These are phyloP conservation scores for Eonycteris spelaea DNA, from an alignment of 2,113 vertebrate genomes.

Conservation along the genomic window DNA sequence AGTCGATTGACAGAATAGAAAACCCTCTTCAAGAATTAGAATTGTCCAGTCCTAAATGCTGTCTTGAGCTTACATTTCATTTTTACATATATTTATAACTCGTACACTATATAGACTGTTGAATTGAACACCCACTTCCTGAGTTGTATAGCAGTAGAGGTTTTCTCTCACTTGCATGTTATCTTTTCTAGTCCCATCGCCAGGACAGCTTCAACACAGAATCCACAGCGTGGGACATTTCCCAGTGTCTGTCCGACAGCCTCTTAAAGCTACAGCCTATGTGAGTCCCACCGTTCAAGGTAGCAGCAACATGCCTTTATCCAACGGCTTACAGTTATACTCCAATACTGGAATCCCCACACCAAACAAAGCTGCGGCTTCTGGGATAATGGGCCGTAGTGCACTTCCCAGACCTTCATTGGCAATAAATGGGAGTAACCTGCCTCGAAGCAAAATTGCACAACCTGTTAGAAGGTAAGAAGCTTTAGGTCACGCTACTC, in stretches of 20 bases:
- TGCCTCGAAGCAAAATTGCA: constrained; percentile 93
- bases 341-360: constrained; percentile 87
- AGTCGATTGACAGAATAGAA: not conserved
- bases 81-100: not conserved
- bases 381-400: constrained; percentile 86
- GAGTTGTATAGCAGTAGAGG: not conserved
- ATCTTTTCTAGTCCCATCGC: constrained; percentile 88
- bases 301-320: constrained; percentile 80
- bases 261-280: constrained; percentile 96
- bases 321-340: constrained; percentile 85
- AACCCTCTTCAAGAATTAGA: not conserved
- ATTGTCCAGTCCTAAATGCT: not conserved
- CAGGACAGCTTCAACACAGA: constrained; percentile 92
- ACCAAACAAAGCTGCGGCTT: constrained; percentile 87
- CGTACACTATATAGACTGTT: accelerated
- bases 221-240: constrained; percentile 96
- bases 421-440: constrained; percentile 88
- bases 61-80: not conserved
- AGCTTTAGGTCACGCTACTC: not conserved
- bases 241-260: constrained; percentile 86
- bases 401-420: constrained; percentile 94
- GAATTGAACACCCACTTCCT: not conserved
- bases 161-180: not conserved
- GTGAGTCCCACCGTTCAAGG: constrained; percentile 97
- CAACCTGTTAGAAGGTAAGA: constrained; percentile 94